Percentiles rank a stretch among this genome's conserved stretches.
Evolutionary conservation across 1,140 invertebrate genomes (phyloP).

Genomic region (Hyles vespertilio): DNA sequence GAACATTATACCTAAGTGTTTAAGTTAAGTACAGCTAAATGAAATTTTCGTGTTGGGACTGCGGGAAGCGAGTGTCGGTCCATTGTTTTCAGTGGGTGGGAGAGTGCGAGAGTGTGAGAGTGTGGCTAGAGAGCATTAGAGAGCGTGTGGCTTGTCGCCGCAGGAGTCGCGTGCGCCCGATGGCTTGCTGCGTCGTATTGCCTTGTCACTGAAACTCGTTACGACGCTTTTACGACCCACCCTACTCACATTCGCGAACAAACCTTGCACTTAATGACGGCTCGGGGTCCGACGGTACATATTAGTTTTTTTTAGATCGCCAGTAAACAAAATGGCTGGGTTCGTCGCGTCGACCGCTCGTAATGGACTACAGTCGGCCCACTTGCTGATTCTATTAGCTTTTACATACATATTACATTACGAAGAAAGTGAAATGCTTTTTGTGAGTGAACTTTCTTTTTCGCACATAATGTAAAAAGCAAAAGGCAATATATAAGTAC

Average conservation of each 20-base stretch:
- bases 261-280: constrained; percentile 53
- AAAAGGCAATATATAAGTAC: no score
- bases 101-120: background rate
- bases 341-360: constrained; percentile 11
- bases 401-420: background rate
- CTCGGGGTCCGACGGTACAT: constrained; percentile 30
- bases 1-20: background rate
- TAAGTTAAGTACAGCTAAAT: background rate
- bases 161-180: constrained; percentile 49
- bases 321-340: constrained; percentile 37
- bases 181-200: constrained; percentile 38
- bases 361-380: constrained; percentile 30
- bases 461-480: no score
- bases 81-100: background rate
- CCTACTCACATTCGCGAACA: constrained; percentile 35
- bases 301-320: constrained; percentile 48
- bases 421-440: background rate
- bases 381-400: constrained; percentile 17
- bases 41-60: constrained; percentile 5
- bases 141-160: constrained; percentile 20
- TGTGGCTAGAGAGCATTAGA: constrained; percentile 13
- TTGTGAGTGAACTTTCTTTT: no score
- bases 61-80: constrained; percentile 2
- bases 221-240: constrained; percentile 45
- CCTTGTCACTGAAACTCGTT: constrained; percentile 38